A percentile compares a stretch with the other conserved stretches of the same genome.
phyloP scores from a whole-genome alignment of 2,888 invertebrate genomes.

The Aporophyla lueneburgensis region DNA sequence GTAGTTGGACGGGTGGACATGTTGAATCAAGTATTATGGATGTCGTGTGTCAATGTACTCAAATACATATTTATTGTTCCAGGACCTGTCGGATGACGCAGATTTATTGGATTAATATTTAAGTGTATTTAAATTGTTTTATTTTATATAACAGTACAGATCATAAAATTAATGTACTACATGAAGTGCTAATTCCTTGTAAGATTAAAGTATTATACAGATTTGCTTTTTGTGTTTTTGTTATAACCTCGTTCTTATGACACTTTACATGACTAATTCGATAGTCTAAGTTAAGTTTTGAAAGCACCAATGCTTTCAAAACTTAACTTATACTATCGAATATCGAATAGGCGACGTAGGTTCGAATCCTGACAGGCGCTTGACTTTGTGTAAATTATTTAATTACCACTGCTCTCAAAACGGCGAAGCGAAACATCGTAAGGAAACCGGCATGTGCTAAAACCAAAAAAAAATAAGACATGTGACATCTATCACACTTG shows the following conservation, averaged over 20 bases:
- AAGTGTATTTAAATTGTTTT: slow-evolving; percentile 78
- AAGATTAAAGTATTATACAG: slow-evolving; percentile 86
- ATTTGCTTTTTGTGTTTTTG: slow-evolving; percentile 69
- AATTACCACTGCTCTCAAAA: too few species aligned
- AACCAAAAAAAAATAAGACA: too few species aligned
- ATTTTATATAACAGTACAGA: slow-evolving; percentile 71
- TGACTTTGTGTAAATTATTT: too few species aligned
- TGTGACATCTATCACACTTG: too few species aligned
- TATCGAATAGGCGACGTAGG: too few species aligned
- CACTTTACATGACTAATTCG: not conserved
- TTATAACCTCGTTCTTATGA: not conserved
- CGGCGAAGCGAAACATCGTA: too few species aligned
- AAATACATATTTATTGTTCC: slow-evolving; percentile 64
- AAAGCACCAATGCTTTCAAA: too few species aligned
- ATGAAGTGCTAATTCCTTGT: slow-evolving; percentile 84
- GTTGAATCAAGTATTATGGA: not conserved
- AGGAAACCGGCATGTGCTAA: too few species aligned
- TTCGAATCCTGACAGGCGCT: too few species aligned
- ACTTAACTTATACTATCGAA: too few species aligned
- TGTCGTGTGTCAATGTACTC: not conserved
- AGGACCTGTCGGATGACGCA: slow-evolving; percentile 88
- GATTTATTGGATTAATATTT: slow-evolving; percentile 79
- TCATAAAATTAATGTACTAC: slow-evolving; percentile 80
- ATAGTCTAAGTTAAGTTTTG: not conserved
- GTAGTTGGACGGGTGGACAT: not conserved